Percentiles rank a stretch among this genome's conserved stretches.
phyloP scores from a whole-genome alignment of 2,113 vertebrate species.

The Podarcis muralis region DNA sequence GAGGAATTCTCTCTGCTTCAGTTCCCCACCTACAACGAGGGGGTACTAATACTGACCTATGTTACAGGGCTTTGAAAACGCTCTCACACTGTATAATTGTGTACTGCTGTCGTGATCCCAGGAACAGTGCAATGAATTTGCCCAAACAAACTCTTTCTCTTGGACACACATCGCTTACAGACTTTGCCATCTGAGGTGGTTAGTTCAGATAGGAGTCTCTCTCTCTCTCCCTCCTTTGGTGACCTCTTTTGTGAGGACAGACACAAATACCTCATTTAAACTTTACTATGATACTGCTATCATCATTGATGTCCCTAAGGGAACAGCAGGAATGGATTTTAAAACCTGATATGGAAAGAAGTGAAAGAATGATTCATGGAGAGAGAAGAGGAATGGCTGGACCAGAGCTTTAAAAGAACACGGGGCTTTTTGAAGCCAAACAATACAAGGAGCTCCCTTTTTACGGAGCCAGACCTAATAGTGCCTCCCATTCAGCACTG shows the following conservation, averaged over 20 bases:
- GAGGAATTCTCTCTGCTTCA: background rate
- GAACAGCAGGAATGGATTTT: background rate
- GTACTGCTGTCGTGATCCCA: too few species aligned
- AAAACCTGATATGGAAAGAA: background rate
- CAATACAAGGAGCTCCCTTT: background rate
- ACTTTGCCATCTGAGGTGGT: background rate
- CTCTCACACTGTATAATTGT: background rate
- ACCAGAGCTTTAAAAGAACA: background rate
- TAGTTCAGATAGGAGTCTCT: background rate
- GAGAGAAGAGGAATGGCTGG: background rate
- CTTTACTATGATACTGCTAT: constrained; percentile 3
- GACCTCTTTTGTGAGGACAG: constrained; percentile 7
- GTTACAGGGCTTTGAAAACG: background rate
- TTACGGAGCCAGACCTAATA: background rate
- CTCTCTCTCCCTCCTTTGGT: background rate
- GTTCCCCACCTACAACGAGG: background rate
- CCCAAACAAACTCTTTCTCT: background rate
- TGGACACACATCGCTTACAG: background rate
- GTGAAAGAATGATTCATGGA: constrained; percentile 1
- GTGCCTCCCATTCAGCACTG: background rate
- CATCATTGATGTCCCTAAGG: background rate
- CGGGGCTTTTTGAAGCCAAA: background rate
- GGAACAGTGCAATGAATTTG: background rate
- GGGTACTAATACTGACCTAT: background rate
- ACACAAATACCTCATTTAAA: background rate